These are phyloP conservation scores for Melikaiella ostensackeni DNA, from an alignment of 2,888 invertebrate species.

Conservation along the genomic window DNA sequence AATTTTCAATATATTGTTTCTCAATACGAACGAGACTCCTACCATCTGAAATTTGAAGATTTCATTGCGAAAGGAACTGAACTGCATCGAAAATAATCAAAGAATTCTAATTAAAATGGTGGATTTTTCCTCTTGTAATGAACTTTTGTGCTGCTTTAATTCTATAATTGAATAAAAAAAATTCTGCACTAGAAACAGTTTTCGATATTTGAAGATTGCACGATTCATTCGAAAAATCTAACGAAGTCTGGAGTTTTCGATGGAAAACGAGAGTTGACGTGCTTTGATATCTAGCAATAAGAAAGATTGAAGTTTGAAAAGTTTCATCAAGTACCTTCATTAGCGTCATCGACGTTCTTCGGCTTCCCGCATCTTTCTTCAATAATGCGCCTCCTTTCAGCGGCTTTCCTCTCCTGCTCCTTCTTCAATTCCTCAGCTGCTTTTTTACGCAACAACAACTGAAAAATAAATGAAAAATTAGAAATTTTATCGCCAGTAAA, in stretches of 20 bases:
- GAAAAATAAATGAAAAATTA: slow-evolving; percentile 55
- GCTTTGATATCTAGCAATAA: slow-evolving; percentile 10
- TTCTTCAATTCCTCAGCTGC: slow-evolving; percentile 99
- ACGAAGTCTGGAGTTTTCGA: slow-evolving; percentile 11
- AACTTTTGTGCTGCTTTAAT: background rate
- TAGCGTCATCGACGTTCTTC: slow-evolving; percentile 93
- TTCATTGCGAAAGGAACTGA: background rate
- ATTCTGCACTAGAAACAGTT: slow-evolving; percentile 2
- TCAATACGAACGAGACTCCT: background rate
- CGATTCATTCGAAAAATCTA: slow-evolving; percentile 25
- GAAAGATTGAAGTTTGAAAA: slow-evolving; percentile 16
- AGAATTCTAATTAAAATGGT: background rate
- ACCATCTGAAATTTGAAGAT: background rate
- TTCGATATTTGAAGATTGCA: slow-evolving; percentile 6
- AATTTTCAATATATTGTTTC: background rate
- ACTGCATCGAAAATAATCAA: background rate
- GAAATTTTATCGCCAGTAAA: no score
- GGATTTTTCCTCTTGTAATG: background rate
- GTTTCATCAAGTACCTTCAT: slow-evolving; percentile 87
- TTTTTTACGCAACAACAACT: slow-evolving; percentile 99
- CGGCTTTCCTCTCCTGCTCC: slow-evolving; percentile 99
- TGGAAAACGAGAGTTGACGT: slow-evolving; percentile 26
- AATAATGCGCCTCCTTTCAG: slow-evolving; percentile 98
- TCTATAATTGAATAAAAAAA: background rate
- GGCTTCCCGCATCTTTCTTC: slow-evolving; percentile 96